Conservation (phyloP, 2,888 invertebrate genomes). For the Meliscaeva auricollis region DNA sequence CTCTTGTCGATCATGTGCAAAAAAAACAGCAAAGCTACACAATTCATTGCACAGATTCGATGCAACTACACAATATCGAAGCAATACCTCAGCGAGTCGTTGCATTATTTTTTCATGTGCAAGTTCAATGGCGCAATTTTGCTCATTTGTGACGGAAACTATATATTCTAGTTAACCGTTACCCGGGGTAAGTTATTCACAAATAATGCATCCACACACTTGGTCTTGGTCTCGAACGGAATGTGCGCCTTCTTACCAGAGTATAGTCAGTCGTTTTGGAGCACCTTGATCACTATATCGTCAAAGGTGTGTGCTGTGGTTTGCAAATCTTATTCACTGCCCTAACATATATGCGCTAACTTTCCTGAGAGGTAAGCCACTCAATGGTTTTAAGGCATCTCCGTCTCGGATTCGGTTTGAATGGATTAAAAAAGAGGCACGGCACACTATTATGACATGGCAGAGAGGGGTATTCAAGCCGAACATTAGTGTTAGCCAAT, state of each 20-base stretch:
- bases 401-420: conserved; percentile 17
- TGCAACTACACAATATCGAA: neutral
- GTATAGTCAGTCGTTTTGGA: neutral
- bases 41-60: neutral
- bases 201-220: conserved; percentile 22
- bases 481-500: conserved; percentile 58
- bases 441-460: conserved; percentile 65
- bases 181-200: conserved; percentile 59
- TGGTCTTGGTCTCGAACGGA: neutral
- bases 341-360: conserved; percentile 60
- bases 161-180: conserved; percentile 71
- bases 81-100: conserved; percentile 49
- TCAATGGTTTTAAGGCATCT: conserved; percentile 14
- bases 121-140: conserved; percentile 74
- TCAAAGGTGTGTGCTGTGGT: conserved; percentile 16
- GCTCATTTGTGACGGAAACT: conserved; percentile 62
- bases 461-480: conserved; percentile 44
- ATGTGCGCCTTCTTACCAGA: conserved; percentile 1
- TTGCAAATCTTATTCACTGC: conserved; percentile 43
- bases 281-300: neutral
- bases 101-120: conserved; percentile 59
- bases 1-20: neutral
- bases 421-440: conserved; percentile 54
- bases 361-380: conserved; percentile 19
- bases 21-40: neutral